Evolutionary conservation across 2,797 vertebrate species (phyloP).

Genomic region (Ceryle rudis): DNA sequence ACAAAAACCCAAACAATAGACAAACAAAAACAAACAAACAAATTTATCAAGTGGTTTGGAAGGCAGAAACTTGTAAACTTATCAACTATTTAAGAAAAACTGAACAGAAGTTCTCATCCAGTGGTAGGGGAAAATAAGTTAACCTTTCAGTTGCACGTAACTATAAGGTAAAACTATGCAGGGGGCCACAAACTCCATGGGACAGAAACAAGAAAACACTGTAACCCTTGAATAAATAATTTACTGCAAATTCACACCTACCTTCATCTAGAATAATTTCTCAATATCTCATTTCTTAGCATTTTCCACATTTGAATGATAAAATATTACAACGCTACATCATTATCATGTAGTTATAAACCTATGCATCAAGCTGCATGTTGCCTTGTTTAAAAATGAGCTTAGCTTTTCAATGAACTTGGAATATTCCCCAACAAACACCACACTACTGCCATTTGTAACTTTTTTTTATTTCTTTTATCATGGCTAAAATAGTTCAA

Average conservation of each 20-base stretch:
- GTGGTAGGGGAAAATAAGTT: neutral
- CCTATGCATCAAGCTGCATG: neutral
- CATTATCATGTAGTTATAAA: neutral
- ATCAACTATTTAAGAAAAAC: neutral
- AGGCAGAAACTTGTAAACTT: neutral
- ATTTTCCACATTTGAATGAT: neutral
- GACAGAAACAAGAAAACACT: neutral
- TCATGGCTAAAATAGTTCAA: neutral
- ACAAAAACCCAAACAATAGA: too few relatives aligned
- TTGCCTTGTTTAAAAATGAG: neutral
- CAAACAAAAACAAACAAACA: neutral
- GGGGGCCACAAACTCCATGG: fast-evolving
- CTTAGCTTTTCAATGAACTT: neutral
- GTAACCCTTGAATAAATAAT: neutral
- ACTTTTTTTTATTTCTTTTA: neutral
- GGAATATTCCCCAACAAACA: neutral
- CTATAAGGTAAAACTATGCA: neutral
- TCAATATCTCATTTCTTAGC: neutral
- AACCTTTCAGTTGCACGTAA: neutral
- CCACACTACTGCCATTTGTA: neutral
- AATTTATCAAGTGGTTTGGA: neutral
- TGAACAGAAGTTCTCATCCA: neutral
- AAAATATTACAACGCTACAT: neutral
- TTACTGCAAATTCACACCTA: neutral
- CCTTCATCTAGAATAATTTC: neutral